phyloP scores from a whole-genome alignment of 2,797 vertebrate species.

The Otolemur crassicaudatus region DNA sequence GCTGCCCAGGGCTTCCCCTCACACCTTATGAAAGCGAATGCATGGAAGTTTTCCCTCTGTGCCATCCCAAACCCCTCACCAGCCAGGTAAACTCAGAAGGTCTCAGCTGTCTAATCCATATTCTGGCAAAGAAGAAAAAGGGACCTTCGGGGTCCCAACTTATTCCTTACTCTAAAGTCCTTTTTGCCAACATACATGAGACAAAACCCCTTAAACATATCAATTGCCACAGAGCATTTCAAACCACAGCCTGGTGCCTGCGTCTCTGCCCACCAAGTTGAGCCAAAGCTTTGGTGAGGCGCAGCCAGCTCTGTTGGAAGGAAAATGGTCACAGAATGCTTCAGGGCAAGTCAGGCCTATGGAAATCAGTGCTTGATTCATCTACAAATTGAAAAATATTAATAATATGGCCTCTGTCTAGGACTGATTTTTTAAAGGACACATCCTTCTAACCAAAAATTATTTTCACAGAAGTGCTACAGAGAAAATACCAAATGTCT shows the following conservation, averaged over 20 bases:
- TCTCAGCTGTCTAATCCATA: not conserved
- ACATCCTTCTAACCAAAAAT: conserved; percentile 74
- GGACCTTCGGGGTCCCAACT: not conserved
- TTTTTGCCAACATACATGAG: not conserved
- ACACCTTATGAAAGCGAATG: not conserved
- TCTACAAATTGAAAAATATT: conserved; percentile 39
- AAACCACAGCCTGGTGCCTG: not conserved
- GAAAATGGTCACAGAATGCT: conserved; percentile 64
- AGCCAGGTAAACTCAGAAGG: not conserved
- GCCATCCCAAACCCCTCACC: not conserved
- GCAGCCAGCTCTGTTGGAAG: conserved; percentile 41
- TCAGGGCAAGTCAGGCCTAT: conserved; percentile 37
- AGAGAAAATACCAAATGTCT: conserved; percentile 80
- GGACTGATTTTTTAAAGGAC: conserved; percentile 69
- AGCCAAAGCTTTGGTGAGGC: not conserved
- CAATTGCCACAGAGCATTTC: not conserved
- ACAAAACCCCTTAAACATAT: not conserved
- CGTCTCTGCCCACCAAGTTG: not conserved
- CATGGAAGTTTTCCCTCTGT: not conserved
- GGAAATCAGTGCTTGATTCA: not conserved
- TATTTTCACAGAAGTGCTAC: conserved; percentile 71
- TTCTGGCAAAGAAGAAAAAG: not conserved
- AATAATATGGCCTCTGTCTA: conserved; percentile 63
- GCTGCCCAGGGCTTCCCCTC: too few relatives aligned
- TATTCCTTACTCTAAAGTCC: not conserved